Conservation (phyloP, 2,797 vertebrate genomes). For the Cossypha polioptera region DNA sequence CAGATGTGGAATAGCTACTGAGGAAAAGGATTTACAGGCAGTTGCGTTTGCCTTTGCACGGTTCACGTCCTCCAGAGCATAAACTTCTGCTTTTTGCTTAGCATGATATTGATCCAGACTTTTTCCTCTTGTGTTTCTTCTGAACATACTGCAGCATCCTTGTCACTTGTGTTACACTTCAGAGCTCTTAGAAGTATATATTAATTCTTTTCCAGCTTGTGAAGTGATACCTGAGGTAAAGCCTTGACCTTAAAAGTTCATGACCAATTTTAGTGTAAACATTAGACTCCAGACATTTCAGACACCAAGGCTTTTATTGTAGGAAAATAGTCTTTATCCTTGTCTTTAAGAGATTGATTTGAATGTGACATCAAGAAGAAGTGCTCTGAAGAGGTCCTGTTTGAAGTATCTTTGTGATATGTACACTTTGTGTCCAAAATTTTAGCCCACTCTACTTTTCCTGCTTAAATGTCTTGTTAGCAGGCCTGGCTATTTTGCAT, state of each 20-base stretch:
- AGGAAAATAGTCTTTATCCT: background rate
- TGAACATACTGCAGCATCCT: background rate
- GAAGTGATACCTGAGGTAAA: background rate
- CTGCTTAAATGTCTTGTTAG: background rate
- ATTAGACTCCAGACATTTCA: background rate
- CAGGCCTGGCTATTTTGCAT: background rate
- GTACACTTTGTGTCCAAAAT: background rate
- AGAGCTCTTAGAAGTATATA: background rate
- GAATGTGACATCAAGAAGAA: background rate
- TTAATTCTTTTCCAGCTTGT: background rate
- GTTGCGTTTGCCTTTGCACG: conserved; percentile 23
- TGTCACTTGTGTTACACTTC: background rate
- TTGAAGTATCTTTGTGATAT: background rate
- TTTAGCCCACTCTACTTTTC: background rate
- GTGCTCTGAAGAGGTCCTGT: background rate
- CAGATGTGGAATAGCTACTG: conserved; percentile 69
- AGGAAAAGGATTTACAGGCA: conserved; percentile 42
- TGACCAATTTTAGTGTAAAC: background rate
- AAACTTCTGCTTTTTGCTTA: conserved; percentile 41
- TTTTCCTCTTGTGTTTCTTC: background rate
- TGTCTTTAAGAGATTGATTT: background rate
- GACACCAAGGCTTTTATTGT: background rate
- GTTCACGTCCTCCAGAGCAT: conserved; percentile 23
- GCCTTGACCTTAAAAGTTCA: background rate
- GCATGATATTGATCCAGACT: background rate